Conservation (phyloP, 2,888 invertebrate species). For the Brachycybe producta region DNA sequence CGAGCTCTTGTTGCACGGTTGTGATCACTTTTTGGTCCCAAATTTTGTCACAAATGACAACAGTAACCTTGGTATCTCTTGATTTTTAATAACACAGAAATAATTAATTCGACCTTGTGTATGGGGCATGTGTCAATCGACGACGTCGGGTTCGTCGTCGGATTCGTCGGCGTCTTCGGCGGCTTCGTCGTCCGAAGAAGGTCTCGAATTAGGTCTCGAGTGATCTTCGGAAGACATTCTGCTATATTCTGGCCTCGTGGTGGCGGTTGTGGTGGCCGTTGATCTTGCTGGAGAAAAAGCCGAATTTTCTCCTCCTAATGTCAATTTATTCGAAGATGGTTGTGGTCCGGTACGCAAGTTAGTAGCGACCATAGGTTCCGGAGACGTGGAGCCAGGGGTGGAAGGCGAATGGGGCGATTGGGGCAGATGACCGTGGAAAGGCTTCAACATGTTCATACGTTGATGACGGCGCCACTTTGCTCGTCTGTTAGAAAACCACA, state of each 20-base stretch:
- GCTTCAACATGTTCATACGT: conserved; percentile 68
- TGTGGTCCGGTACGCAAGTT: conserved; percentile 39
- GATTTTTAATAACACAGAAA: too few relatives aligned
- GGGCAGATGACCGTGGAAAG: conserved; percentile 30
- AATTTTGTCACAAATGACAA: too few relatives aligned
- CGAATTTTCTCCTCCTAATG: conserved; percentile 82
- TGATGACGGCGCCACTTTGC: conserved; percentile 96
- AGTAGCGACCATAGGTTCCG: conserved; percentile 19
- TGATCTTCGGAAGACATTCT: background rate
- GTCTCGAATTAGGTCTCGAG: conserved; percentile 4
- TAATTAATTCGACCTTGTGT: too few relatives aligned
- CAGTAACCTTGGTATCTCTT: too few relatives aligned
- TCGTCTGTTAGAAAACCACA: conserved; percentile 99
- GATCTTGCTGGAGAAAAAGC: conserved; percentile 46
- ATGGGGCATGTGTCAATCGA: too few relatives aligned
- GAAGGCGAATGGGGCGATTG: conserved; percentile 41
- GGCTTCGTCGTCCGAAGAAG: conserved; percentile 4
- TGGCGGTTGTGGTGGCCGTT: background rate
- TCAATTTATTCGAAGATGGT: conserved; percentile 6
- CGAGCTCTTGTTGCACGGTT: too few relatives aligned
- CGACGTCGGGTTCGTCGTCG: conserved; percentile 12
- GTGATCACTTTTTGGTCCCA: too few relatives aligned
- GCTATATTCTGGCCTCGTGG: background rate
- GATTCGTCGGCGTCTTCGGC: conserved; percentile 10
- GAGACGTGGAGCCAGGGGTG: conserved; percentile 50